Percentiles rank a stretch among this genome's conserved stretches.
Evolutionary conservation across 2,113 vertebrate genomes (phyloP).

Genomic region (Triplophysa dalaica): DNA sequence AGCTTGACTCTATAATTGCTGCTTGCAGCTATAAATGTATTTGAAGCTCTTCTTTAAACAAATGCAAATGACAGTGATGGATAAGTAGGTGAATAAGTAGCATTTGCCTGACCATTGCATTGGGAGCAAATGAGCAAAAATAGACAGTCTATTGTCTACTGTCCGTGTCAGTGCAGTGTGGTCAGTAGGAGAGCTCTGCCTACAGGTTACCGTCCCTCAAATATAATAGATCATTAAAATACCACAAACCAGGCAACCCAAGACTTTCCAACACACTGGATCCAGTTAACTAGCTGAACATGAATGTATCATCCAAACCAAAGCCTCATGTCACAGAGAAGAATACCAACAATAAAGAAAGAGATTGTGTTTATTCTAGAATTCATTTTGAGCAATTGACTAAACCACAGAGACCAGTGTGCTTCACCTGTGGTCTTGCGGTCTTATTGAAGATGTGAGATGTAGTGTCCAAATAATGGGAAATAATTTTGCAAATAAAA

Average conservation of each 20-base stretch:
- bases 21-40: not conserved
- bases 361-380: not conserved
- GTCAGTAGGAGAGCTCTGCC: slow-evolving; percentile 20
- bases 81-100: slow-evolving; percentile 19
- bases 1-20: not conserved
- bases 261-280: slow-evolving; percentile 26
- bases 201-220: slow-evolving; percentile 41
- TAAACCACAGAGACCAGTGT: not conserved
- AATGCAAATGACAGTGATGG: not conserved
- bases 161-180: slow-evolving; percentile 25
- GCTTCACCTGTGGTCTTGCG: too few species aligned
- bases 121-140: not conserved
- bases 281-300: slow-evolving; percentile 37
- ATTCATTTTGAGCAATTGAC: not conserved
- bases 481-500: too few species aligned
- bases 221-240: slow-evolving; percentile 48
- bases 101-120: not conserved
- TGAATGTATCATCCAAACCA: slow-evolving; percentile 19
- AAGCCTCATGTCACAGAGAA: slow-evolving; percentile 5
- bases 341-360: not conserved
- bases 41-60: not conserved
- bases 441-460: too few species aligned
- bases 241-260: slow-evolving; percentile 46
- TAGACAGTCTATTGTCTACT: slow-evolving; percentile 11
- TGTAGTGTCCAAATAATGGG: too few species aligned